A percentile compares a stretch with the other conserved stretches of the same genome.
These are phyloP conservation scores for Formica aserva DNA, from an alignment of 2,888 invertebrate species.

Conservation along the genomic window DNA sequence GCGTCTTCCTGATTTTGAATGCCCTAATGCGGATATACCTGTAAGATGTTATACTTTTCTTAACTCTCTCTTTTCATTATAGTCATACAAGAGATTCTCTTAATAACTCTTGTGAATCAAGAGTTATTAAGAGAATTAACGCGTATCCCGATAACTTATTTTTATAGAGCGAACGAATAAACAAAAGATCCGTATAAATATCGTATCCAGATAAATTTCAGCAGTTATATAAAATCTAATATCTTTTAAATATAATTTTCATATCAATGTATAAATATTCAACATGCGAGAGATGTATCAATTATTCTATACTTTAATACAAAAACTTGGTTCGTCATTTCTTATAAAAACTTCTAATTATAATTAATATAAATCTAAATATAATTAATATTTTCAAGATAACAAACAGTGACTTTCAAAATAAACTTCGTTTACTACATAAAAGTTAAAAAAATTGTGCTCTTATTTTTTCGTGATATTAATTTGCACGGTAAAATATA, in stretches of 20 bases:
- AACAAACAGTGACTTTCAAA: neutral
- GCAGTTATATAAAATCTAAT: neutral
- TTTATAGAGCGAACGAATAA: neutral
- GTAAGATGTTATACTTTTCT: constrained; percentile 42
- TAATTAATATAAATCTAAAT: neutral
- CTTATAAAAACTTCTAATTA: neutral
- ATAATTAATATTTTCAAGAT: neutral
- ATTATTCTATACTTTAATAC: neutral
- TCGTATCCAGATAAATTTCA: neutral
- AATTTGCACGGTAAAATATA: neutral
- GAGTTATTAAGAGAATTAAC: neutral
- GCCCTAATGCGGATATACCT: constrained; percentile 51
- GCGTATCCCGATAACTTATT: neutral
- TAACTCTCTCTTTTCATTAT: constrained; percentile 28
- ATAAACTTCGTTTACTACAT: neutral
- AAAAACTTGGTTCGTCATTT: neutral
- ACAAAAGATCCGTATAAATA: neutral
- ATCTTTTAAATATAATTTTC: too few species aligned
- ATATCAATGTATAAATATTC: neutral
- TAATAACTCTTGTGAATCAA: neutral
- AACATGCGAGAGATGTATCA: neutral
- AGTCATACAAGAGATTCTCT: neutral
- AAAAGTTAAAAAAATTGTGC: neutral
- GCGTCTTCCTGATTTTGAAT: constrained; percentile 70
- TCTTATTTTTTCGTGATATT: neutral